Percentiles rank a stretch among this genome's conserved stretches.
phyloP scores from a whole-genome alignment of 2,888 invertebrate species.

The Cyclophora albipunctata region DNA sequence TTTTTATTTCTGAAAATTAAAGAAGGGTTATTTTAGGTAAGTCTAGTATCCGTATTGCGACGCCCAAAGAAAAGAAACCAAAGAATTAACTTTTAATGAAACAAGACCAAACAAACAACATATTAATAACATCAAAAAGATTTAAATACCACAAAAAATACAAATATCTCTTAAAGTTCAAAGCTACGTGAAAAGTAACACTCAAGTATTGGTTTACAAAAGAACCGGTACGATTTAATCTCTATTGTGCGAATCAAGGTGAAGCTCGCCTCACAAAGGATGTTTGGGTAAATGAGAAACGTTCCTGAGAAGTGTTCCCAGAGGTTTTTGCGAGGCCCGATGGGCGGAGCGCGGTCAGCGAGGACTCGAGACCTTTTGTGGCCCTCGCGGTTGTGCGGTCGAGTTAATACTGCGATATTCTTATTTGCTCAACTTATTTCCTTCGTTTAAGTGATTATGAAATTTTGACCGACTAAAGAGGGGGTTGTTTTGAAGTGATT shows the following conservation, averaged over 20 bases:
- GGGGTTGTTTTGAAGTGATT: neutral
- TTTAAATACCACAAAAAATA: no score
- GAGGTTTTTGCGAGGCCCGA: constrained; percentile 23
- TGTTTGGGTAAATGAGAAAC: constrained; percentile 46
- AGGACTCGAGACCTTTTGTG: neutral
- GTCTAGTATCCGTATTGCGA: no score
- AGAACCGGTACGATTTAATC: constrained; percentile 42
- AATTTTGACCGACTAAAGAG: neutral
- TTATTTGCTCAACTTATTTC: neutral
- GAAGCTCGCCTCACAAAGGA: constrained; percentile 38
- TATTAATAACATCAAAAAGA: no score
- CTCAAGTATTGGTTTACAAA: constrained; percentile 45
- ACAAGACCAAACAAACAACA: no score
- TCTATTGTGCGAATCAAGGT: constrained; percentile 41
- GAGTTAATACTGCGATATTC: neutral
- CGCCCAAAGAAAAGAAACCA: no score
- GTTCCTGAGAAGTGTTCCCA: constrained; percentile 37
- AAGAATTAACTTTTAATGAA: no score
- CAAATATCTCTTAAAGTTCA: neutral
- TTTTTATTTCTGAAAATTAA: no score
- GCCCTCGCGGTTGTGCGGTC: neutral
- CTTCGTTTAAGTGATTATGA: neutral
- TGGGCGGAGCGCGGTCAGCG: constrained; percentile 4
- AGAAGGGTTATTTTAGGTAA: no score
- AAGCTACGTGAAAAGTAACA: neutral